Percentiles rank a stretch among this genome's conserved stretches.
phyloP scores from a whole-genome alignment of 1,140 invertebrate genomes.

The Daktulosphaira vitifoliae region DNA sequence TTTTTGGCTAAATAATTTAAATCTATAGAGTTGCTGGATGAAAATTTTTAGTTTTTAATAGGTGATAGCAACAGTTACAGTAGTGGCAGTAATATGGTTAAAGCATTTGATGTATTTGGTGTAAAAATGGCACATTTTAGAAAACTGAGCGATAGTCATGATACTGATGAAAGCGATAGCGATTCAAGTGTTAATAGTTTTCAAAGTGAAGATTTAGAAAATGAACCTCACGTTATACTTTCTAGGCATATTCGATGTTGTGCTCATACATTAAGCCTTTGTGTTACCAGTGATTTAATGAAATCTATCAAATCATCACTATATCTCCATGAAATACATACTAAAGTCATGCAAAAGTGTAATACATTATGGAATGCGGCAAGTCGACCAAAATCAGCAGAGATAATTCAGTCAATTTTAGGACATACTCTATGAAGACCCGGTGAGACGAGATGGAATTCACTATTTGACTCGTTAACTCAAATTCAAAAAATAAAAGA shows the following conservation, averaged over 20 bases:
- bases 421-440: neutral
- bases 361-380: neutral
- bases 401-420: conserved; percentile 1
- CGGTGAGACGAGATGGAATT: too few species aligned
- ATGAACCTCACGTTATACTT: neutral
- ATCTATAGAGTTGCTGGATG: neutral
- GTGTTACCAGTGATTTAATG: conserved; percentile 5
- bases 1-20: too few species aligned
- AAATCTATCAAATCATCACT: neutral
- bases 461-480: too few species aligned
- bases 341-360: neutral
- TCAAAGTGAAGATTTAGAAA: neutral
- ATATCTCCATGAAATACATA: neutral
- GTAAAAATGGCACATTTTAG: neutral
- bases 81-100: conserved; percentile 1
- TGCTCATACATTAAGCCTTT: too few species aligned
- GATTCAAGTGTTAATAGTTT: conserved; percentile 1
- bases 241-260: neutral
- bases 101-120: conserved; percentile 1
- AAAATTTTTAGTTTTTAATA: neutral
- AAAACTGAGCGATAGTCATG: neutral
- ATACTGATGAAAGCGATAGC: neutral
- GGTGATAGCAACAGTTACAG: neutral
- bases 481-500: conserved; percentile 1
- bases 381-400: conserved; percentile 4